Evolutionary conservation across 2,888 invertebrate species (phyloP), one percentile per base, ranked within the genome.

Genomic region (Pyrgus malvae): DNA sequence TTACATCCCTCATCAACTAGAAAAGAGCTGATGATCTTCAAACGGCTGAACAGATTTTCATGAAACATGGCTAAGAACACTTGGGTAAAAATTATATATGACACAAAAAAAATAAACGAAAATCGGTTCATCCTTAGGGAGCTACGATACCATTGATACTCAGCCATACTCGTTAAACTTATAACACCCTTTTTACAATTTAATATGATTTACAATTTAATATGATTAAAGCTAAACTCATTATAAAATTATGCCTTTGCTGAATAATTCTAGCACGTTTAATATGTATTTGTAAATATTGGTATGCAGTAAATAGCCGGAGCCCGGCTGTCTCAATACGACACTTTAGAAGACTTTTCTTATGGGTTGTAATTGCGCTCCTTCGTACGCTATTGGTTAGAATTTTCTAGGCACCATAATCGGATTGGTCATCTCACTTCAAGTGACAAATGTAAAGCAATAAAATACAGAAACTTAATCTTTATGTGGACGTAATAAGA

Each of bases 281-380:
- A 37, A 38, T 50, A 55, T 65, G 64, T 64, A 64, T 70, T 78
- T 78, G 79, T 74, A 68, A 77, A 77, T 76, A 68, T 68, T 57
- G 73, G 74, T 71, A 81, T 67, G 66, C 68, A 66, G 71, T 69
- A 67, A 67, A 62, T 59, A 64, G 61, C 55, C 64, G 72, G 68
- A 69, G 74, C 68, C 76, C 70, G 64, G 68, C 68, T 67, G 75
- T 77, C 80, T 78, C 69, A 70, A 66, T 65, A 68, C 57, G 65
- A 46, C 38, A 48, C 45, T 25, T 14, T 51, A 44, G 29, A 35
- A 58, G 64, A 45, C 38, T 33, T 38, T 29, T 53, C 45, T 37
- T 45, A 45, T 12, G 29, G 23, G 45, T 53, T 53, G 29, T 45
- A 53, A 55, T 58, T 56, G 54, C 55, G 31, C 35, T 14, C 48